Conservation (phyloP, 2,797 vertebrate genomes). For the Neoniphon sammara region DNA sequence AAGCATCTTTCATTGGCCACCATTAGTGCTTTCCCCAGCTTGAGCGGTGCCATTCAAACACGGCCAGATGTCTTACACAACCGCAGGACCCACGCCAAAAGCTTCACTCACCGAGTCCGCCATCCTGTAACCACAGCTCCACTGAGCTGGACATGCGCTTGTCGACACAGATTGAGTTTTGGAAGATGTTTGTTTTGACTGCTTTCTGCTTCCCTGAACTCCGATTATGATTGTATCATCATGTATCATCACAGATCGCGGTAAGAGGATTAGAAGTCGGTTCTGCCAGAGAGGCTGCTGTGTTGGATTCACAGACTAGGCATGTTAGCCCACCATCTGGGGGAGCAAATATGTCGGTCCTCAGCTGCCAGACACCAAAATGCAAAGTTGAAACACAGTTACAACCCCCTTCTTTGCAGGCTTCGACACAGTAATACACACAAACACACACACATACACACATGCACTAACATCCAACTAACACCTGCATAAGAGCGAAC, state of each 20-base stretch:
- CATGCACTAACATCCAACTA: not conserved
- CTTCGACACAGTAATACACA: conserved; percentile 22
- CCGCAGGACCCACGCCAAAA: conserved; percentile 30
- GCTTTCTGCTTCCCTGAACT: conserved; percentile 57
- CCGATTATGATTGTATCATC: conserved; percentile 70
- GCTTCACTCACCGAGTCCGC: conserved; percentile 21
- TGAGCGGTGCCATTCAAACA: conserved; percentile 30
- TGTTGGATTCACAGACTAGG: conserved; percentile 61
- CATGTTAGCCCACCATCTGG: conserved; percentile 69
- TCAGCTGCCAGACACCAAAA: conserved; percentile 58
- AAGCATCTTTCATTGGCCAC: conserved; percentile 23
- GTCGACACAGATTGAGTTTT: conserved; percentile 34
- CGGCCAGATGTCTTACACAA: conserved; percentile 40
- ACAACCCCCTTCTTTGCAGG: conserved; percentile 6
- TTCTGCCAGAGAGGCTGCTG: conserved; percentile 67
- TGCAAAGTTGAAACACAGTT: conserved; percentile 51
- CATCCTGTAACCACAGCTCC: conserved; percentile 38
- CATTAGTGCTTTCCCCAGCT: conserved; percentile 17
- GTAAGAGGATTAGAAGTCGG: conserved; percentile 74
- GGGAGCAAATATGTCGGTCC: conserved; percentile 64
- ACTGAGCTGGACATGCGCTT: conserved; percentile 17
- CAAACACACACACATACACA: not conserved
- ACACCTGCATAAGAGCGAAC: conserved; percentile 3
- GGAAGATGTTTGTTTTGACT: conserved; percentile 63
- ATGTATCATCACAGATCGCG: conserved; percentile 70